Evolutionary conservation across 2,888 invertebrate genomes (phyloP).

Genomic region (Orthosia cruda): DNA sequence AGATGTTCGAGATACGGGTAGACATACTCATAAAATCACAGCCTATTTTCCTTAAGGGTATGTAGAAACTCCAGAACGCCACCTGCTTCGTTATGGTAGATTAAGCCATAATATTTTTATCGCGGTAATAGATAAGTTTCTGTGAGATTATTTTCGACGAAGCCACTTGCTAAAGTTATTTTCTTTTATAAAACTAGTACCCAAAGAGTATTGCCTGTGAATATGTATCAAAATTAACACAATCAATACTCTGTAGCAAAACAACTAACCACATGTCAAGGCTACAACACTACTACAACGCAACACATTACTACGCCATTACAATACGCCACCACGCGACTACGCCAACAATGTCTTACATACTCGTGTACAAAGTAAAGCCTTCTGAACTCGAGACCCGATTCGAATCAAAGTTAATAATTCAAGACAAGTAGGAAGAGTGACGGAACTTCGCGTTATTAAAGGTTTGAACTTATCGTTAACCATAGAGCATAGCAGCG

Average conservation of each 20-base stretch:
- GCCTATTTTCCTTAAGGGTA: too few species aligned
- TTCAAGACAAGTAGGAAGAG: slow-evolving; percentile 50
- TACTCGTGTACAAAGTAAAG: slow-evolving; percentile 39
- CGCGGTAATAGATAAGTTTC: too few species aligned
- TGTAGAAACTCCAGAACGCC: too few species aligned
- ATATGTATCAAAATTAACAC: neutral
- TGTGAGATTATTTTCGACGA: too few species aligned
- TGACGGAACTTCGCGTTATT: slow-evolving; percentile 66
- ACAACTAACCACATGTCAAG: slow-evolving; percentile 33
- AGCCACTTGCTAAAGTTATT: neutral
- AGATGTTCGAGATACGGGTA: too few species aligned
- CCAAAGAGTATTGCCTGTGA: too few species aligned
- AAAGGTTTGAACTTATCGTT: slow-evolving; percentile 63
- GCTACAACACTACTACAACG: slow-evolving; percentile 37
- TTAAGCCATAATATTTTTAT: too few species aligned
- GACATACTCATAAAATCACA: too few species aligned
- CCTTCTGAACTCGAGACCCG: slow-evolving; percentile 21
- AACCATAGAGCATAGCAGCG: neutral
- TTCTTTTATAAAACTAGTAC: neutral
- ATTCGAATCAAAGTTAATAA: slow-evolving; percentile 71
- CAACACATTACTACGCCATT: slow-evolving; percentile 43
- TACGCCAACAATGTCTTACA: slow-evolving; percentile 21
- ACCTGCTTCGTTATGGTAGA: too few species aligned
- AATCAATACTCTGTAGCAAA: slow-evolving; percentile 5
- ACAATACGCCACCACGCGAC: neutral